A percentile compares a stretch with the other conserved stretches of the same genome.
phyloP scores from a whole-genome alignment of 2,113 vertebrate genomes.

The Asarcornis scutulata region DNA sequence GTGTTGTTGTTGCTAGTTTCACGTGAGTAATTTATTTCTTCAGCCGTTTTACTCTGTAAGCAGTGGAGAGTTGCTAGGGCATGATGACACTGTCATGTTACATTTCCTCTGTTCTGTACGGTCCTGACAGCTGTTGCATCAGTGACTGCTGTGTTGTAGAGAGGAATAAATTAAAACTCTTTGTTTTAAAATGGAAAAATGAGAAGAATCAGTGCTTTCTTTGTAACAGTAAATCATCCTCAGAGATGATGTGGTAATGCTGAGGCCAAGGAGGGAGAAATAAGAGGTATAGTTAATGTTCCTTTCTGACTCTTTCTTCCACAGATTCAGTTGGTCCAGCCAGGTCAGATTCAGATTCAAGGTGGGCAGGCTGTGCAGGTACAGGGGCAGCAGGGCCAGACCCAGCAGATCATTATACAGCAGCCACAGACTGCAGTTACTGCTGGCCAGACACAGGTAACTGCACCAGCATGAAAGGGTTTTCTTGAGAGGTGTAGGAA shows the following conservation, averaged over 20 bases:
- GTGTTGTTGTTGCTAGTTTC: neutral
- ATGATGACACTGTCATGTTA: neutral
- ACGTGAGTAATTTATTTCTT: neutral
- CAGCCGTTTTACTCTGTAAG: neutral
- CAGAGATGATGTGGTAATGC: slow-evolving; percentile 26
- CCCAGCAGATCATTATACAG: slow-evolving; percentile 99
- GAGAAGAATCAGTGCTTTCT: neutral
- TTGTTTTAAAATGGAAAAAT: neutral
- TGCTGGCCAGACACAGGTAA: slow-evolving; percentile 97
- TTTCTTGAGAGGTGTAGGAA: slow-evolving; percentile 59
- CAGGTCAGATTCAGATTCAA: slow-evolving; percentile 97
- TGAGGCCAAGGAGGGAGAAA: slow-evolving; percentile 9
- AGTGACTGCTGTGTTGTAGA: neutral
- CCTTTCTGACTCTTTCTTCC: slow-evolving; percentile 62
- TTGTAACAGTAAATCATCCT: slow-evolving; percentile 11
- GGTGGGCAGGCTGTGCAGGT: slow-evolving; percentile 96
- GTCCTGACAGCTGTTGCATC: neutral
- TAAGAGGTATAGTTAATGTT: slow-evolving; percentile 31
- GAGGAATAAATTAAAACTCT: neutral
- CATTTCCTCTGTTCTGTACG: neutral
- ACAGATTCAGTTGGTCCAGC: slow-evolving; percentile 93
- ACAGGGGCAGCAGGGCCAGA: slow-evolving; percentile 94
- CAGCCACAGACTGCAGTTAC: slow-evolving; percentile 98
- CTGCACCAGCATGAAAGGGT: slow-evolving; percentile 65
- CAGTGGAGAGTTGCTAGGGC: neutral